phyloP scores from a whole-genome alignment of 2,113 vertebrate genomes.

The Hipposideros armiger region DNA sequence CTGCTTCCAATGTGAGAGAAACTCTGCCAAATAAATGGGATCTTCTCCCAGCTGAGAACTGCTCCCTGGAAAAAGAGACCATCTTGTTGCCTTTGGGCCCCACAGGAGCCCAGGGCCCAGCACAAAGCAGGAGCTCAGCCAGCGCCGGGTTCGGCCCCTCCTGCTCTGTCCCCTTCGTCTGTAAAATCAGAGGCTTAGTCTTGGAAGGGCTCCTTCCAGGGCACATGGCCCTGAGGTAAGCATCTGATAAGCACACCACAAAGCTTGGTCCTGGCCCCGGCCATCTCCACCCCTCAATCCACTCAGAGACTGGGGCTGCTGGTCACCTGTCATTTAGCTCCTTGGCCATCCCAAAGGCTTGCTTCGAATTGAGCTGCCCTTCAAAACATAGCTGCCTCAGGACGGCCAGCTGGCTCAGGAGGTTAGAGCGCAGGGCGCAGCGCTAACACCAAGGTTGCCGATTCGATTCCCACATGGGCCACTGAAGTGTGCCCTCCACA shows the following conservation, averaged over 20 bases:
- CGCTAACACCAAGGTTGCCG: no score
- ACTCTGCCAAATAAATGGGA: slow-evolving; percentile 32
- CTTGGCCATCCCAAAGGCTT: neutral
- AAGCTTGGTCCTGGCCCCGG: neutral
- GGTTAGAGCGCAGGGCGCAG: no score
- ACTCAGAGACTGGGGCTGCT: neutral
- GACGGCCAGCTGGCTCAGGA: no score
- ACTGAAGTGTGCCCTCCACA: no score
- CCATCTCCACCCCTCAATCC: no score
- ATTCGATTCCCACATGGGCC: no score
- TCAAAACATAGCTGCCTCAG: neutral
- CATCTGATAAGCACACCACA: neutral
- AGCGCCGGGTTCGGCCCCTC: no score
- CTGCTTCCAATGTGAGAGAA: neutral
- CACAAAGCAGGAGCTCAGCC: no score
- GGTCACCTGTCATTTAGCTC: no score
- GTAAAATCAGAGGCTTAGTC: neutral
- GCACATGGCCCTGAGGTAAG: neutral
- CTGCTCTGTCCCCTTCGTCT: neutral
- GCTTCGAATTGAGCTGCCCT: neutral
- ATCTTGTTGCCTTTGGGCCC: no score
- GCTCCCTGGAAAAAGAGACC: neutral
- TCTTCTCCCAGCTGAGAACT: neutral
- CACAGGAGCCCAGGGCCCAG: no score
- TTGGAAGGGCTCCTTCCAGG: neutral